Evolutionary conservation across 2,797 vertebrate genomes (phyloP).

Genomic region (Sebastolobus alascanus): DNA sequence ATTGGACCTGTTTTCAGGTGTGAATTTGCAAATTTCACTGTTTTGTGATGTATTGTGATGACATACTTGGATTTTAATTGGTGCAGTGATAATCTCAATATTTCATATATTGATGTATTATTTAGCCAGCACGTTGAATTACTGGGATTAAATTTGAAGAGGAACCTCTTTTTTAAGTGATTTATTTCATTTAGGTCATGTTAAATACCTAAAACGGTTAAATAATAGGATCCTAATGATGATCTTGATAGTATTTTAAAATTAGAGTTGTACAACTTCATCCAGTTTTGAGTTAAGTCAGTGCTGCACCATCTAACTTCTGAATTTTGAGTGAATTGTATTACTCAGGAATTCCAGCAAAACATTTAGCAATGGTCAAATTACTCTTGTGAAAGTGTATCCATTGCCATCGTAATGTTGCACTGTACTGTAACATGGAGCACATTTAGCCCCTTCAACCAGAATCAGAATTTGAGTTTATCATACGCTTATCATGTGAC

Average conservation of each 20-base stretch:
- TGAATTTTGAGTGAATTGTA: slow-evolving; percentile 1
- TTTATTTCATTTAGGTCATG: background rate
- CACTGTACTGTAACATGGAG: background rate
- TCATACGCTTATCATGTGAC: slow-evolving; percentile 1
- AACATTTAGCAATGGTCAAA: background rate
- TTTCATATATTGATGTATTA: background rate
- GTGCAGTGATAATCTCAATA: background rate
- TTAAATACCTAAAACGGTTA: slow-evolving; percentile 1
- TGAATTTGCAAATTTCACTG: background rate
- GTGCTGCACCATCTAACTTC: background rate
- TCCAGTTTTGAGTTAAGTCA: background rate
- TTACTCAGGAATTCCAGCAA: background rate
- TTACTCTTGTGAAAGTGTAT: background rate
- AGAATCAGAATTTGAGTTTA: slow-evolving; percentile 9
- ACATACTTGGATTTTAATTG: background rate
- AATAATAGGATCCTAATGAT: background rate
- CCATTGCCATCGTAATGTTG: background rate
- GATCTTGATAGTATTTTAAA: slow-evolving; percentile 1
- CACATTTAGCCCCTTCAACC: background rate
- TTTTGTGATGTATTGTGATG: slow-evolving; percentile 4
- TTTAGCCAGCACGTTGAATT: background rate
- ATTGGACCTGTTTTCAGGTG: background rate
- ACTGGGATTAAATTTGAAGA: background rate
- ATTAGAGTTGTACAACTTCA: slow-evolving; percentile 1
- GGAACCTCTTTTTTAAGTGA: background rate